These are phyloP conservation scores for Priocnemis perturbator DNA, from an alignment of 2,888 invertebrate genomes.

Conservation along the genomic window DNA sequence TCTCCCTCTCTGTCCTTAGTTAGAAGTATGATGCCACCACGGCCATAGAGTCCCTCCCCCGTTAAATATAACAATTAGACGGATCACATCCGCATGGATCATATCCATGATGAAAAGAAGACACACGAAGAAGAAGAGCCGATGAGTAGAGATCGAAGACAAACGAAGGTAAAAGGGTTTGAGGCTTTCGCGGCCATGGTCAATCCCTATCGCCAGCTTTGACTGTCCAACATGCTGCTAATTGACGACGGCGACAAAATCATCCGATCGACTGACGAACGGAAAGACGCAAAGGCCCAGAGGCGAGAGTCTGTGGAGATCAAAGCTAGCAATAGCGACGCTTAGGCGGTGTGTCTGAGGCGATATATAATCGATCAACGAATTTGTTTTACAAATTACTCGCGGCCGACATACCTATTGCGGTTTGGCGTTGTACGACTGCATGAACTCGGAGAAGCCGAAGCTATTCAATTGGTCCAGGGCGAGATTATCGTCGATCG, in stretches of 20 bases:
- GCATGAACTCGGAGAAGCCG: slow-evolving; percentile 70
- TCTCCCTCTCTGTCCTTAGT: background rate
- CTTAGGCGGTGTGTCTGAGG: slow-evolving; percentile 1
- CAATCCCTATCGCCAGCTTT: background rate
- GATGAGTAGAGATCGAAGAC: slow-evolving; percentile 26
- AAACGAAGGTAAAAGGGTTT: slow-evolving; percentile 6
- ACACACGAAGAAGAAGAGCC: too few species aligned
- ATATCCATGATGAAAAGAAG: slow-evolving; percentile 13
- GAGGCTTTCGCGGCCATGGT: slow-evolving; percentile 1
- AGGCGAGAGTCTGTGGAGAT: too few species aligned
- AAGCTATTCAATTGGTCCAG: slow-evolving; percentile 70
- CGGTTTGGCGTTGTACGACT: slow-evolving; percentile 68
- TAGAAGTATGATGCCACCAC: slow-evolving; percentile 18
- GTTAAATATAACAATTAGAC: slow-evolving; percentile 30
- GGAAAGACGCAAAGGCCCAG: too few species aligned
- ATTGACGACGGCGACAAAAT: too few species aligned
- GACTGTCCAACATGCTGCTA: too few species aligned
- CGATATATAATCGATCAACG: slow-evolving; percentile 3
- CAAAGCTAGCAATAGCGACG: too few species aligned
- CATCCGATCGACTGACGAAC: too few species aligned
- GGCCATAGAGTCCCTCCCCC: slow-evolving; percentile 45
- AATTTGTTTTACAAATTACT: slow-evolving; percentile 13
- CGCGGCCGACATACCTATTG: slow-evolving; percentile 61
- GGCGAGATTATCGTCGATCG: slow-evolving; percentile 73
- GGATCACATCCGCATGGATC: slow-evolving; percentile 22